A percentile compares a stretch with the other conserved stretches of the same genome.
Evolutionary conservation across 1,140 invertebrate genomes (phyloP).

Genomic region (Ips nitidus): DNA sequence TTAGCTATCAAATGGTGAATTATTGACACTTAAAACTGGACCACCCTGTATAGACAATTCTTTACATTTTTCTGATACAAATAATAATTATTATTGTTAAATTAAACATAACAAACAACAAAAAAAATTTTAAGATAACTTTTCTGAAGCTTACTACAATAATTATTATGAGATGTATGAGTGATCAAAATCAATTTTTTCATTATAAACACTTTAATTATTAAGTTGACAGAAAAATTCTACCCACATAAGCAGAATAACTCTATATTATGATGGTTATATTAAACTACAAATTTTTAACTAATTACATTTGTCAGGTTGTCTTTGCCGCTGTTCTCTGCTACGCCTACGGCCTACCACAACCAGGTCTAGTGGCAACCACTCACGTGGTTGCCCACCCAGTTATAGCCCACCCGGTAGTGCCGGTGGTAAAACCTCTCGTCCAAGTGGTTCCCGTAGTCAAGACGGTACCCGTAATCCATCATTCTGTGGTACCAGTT

Average conservation of each 20-base stretch:
- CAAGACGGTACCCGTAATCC: slow-evolving; percentile 47
- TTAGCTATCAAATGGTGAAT: no score
- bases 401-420: slow-evolving; percentile 18
- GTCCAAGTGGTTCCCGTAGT: slow-evolving; percentile 38
- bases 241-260: no score
- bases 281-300: background rate
- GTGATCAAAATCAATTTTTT: background rate
- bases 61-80: no score
- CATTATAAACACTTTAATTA: background rate
- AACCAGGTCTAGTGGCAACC: slow-evolving; percentile 14
- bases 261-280: background rate
- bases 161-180: background rate
- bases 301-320: slow-evolving; percentile 11
- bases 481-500: slow-evolving; percentile 33
- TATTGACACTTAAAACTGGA: no score
- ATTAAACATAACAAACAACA: no score
- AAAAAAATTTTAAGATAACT: no score
- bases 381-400: slow-evolving; percentile 18
- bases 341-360: slow-evolving; percentile 15
- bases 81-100: no score
- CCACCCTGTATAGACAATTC: no score
- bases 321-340: slow-evolving; percentile 23
- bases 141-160: no score
- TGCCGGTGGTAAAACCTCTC: slow-evolving; percentile 39
- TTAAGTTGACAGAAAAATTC: no score